Evolutionary conservation across 2,797 vertebrate genomes (phyloP).

Genomic region (Liasis olivaceus): DNA sequence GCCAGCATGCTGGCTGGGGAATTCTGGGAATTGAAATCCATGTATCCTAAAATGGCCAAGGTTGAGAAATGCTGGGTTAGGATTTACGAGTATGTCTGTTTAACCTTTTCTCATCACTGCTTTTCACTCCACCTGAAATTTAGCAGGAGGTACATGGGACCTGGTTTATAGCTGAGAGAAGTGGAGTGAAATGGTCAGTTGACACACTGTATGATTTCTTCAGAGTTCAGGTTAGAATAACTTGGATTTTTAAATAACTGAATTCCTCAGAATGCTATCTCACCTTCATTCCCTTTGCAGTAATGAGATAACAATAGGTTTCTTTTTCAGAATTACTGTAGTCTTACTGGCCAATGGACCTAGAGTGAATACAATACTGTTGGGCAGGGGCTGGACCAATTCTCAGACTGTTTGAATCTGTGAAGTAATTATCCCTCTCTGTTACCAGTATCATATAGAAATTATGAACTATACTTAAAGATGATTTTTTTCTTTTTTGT

Average conservation of each 20-base stretch:
- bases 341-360: no score
- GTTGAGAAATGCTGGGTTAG: no score
- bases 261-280: not conserved
- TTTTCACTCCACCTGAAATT: not conserved
- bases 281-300: no score
- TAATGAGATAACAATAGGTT: not conserved
- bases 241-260: no score
- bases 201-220: no score
- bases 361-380: not conserved
- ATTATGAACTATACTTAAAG: not conserved
- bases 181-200: not conserved
- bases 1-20: no score
- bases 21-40: no score
- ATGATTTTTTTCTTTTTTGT: slow-evolving; percentile 1
- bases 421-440: not conserved
- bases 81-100: not conserved
- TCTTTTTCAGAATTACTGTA: not conserved
- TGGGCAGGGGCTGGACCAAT: not conserved
- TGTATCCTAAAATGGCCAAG: no score
- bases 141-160: no score
- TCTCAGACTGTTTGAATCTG: not conserved
- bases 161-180: not conserved
- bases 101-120: not conserved
- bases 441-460: not conserved
- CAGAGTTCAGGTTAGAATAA: not conserved